Evolutionary conservation across 2,797 vertebrate genomes (phyloP), one percentile per base, ranked within the genome.

Genomic region (Yasuhikotakia modesta): DNA sequence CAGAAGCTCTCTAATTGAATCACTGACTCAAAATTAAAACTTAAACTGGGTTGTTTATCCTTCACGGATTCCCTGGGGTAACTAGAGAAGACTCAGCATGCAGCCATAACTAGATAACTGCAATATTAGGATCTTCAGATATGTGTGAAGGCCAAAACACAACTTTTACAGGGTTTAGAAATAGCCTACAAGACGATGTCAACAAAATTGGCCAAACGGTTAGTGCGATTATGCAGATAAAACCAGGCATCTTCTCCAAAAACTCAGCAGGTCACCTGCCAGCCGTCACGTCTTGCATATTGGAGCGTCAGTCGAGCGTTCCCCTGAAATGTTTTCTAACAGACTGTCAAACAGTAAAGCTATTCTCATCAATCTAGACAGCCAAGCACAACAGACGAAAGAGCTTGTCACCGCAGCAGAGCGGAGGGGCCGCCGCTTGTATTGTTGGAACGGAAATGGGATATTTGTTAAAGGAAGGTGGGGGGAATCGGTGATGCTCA

Each of bases 341-440:
- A 50, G 53, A 52, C 70, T 73, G 63, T 73, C 70, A 79, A 73
- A 73, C 64, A 73, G 53, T 50, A 58, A 73, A 73, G 78, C 55
- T 61, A 68, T 58, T 68, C 52, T 68, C 78, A 79, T 73, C 70
- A 79, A 68, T 68, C 70, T 73, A 58, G 71, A 73, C 70, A 73
- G 64, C 43, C 27, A 22, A 69, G 66, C 66, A 73, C 55, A 73
- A 79, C 78, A 79, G 57, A 72, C 17, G 21, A 52, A 68, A 73
- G 46, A 5, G 65, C 70, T 61, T 5, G 63, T 68, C 70, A 61
- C 24, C 0, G 45, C 32, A 11, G 21, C 60, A 30, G 32, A 43
- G 21, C 24, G 30, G 21, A 64, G 77, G 22, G 70, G 70, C 17
- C 35, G 27, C 35, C 5, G n/a, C 7, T 48, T 30, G 16, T 50